Evolutionary conservation across 2,888 invertebrate genomes (phyloP), one percentile per base, ranked within the genome.

Genomic region (Eupithecia dodoneata): DNA sequence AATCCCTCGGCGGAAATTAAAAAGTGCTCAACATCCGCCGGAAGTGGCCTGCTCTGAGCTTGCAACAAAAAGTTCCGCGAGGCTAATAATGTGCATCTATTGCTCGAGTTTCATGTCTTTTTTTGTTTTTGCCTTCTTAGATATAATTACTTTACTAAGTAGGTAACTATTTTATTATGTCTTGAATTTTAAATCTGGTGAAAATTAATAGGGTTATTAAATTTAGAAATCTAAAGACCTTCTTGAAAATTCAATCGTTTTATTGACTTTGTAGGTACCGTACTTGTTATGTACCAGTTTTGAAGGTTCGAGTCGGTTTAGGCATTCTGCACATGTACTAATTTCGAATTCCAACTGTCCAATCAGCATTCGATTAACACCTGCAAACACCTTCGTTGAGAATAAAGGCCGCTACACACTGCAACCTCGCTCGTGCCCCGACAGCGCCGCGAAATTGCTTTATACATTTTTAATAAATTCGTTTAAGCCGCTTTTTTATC

Each of bases 1-100:
- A 95, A 94, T 93, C 93, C 92, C 90, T 87, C 87, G 83, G 84
- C 94, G 94, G 94, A 95, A 94, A 94, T 95, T 94, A 94, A 95
- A 95, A 94, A 94, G 92, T 92, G 89, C 88, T 88, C 87, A 81
- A 85, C 90, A 83, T 92, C 93, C 93, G 92, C 82, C 88, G 91
- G 92, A 90, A 89, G 89, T 85, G 83, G 87, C 84, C 85, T 81
- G 85, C 86, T 84, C 85, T 82, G 85, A 90, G 92, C 91, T 76
- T 93, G 92, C 92, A 92, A 84, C 89, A 91, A 90, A 92, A 93
- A 92, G 92, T 91, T 91, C 88, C 84, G 83, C 86, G 85, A 85
- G 70, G 47, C 45, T 70, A 66, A 45, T 47, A 47, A 70, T 70
- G 45, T 47, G 45, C 70, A 47, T 47, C 70, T 70, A 70, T 69